Conservation (phyloP, 2,797 vertebrate species). For the Balearica regulorum region DNA sequence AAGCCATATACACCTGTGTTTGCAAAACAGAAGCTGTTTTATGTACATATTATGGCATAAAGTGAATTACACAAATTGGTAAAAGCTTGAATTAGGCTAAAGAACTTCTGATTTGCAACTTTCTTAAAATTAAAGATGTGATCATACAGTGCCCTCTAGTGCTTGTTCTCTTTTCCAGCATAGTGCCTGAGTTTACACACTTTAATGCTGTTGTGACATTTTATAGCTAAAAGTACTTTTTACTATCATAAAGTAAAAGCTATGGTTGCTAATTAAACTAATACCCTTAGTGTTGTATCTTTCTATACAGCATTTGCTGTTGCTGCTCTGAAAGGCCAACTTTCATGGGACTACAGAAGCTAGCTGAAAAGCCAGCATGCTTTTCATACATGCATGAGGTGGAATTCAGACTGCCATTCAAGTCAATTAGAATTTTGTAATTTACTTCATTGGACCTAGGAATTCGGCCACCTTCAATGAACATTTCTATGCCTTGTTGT, state of each 20-base stretch:
- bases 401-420: background rate
- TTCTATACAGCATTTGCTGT: background rate
- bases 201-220: background rate
- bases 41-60: background rate
- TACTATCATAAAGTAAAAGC: background rate
- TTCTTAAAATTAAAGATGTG: background rate
- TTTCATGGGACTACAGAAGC: background rate
- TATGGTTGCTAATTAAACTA: background rate
- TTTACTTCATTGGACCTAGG: background rate
- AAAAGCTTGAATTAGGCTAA: background rate
- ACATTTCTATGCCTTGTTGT: background rate
- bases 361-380: background rate
- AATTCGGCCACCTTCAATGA: background rate
- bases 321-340: background rate
- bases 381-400: background rate
- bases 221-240: background rate
- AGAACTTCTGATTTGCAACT: background rate
- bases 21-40: background rate
- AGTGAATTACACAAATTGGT: background rate
- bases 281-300: background rate
- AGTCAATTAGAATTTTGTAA: background rate
- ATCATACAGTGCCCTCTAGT: conserved; percentile 40
- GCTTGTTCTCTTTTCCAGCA: background rate
- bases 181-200: background rate
- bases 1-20: background rate